These are phyloP conservation scores for Chaetophractus vellerosus DNA, from an alignment of 2,797 vertebrate species.

Conservation along the genomic window DNA sequence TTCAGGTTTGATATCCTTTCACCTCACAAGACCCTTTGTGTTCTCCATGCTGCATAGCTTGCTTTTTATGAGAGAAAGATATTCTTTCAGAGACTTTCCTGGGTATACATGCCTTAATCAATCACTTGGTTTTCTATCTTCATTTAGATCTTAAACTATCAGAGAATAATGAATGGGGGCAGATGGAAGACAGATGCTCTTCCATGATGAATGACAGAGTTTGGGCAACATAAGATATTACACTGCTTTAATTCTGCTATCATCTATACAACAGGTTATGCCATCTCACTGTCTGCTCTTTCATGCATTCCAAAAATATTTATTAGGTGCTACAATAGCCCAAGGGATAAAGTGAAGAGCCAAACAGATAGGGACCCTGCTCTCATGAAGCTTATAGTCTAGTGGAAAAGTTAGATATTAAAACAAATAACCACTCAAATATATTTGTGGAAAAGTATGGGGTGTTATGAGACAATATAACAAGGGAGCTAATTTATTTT, in stretches of 20 bases:
- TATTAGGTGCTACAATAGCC: background rate
- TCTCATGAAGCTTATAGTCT: slow-evolving; percentile 50
- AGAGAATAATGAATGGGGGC: background rate
- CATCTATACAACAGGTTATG: background rate
- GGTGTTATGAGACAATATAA: background rate
- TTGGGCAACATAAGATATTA: background rate
- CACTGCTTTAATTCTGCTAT: slow-evolving; percentile 36
- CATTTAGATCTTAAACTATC: slow-evolving; percentile 41
- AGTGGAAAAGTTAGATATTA: background rate
- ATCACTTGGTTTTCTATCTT: background rate
- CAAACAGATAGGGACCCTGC: background rate
- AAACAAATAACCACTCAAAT: slow-evolving; percentile 26
- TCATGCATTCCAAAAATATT: slow-evolving; percentile 57
- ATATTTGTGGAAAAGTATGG: background rate
- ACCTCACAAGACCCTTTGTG: background rate
- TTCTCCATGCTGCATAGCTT: background rate
- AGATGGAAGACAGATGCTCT: slow-evolving; percentile 14
- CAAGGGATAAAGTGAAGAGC: slow-evolving; percentile 16
- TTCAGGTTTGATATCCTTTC: slow-evolving; percentile 72
- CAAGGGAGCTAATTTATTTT: background rate
- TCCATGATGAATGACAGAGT: slow-evolving; percentile 46
- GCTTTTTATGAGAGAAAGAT: slow-evolving; percentile 34
- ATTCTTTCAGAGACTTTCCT: background rate
- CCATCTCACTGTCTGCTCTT: background rate
- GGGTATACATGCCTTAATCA: background rate